Percentiles rank a stretch among this genome's conserved stretches.
Conservation (phyloP, 2,797 vertebrate species). For the Morelia viridis region DNA sequence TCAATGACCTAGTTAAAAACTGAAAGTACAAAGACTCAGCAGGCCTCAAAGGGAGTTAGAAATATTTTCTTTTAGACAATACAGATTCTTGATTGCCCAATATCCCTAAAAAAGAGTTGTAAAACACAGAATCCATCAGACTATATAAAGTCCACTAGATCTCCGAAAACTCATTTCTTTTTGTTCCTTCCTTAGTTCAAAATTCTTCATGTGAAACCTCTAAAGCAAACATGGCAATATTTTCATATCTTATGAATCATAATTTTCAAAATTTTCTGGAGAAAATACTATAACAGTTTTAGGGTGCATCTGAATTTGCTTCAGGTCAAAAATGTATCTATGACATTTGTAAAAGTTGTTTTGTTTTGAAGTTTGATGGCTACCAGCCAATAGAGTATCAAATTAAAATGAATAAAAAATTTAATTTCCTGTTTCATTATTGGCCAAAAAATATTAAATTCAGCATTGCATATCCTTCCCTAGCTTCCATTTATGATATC, state of each 20-base stretch:
- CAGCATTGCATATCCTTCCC: conserved; percentile 13
- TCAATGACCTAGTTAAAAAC: not conserved
- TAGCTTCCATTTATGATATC: not conserved
- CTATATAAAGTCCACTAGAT: not conserved
- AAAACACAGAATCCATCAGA: not conserved
- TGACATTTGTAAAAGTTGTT: conserved; percentile 62
- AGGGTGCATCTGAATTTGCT: conserved; percentile 7
- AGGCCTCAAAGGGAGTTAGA: not conserved
- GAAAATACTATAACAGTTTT: not conserved
- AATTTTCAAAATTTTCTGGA: not conserved
- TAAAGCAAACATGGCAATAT: conserved; percentile 19
- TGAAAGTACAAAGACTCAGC: not conserved
- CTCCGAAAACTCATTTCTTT: not conserved
- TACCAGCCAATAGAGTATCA: conserved; percentile 46
- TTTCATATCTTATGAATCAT: not conserved
- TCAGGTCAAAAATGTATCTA: conserved; percentile 35
- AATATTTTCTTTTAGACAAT: not conserved
- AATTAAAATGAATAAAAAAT: conserved; percentile 58
- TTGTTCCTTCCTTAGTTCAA: not conserved
- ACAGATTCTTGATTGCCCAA: not conserved
- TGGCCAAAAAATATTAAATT: conserved; percentile 34
- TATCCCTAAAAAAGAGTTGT: not conserved
- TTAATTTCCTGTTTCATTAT: conserved; percentile 66
- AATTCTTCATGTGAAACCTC: conserved; percentile 6
- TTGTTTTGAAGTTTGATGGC: conserved; percentile 4